Base-by-base conservation (phyloP, 2,113 vertebrate species). In the Seriola quinqueradiata region DNA sequence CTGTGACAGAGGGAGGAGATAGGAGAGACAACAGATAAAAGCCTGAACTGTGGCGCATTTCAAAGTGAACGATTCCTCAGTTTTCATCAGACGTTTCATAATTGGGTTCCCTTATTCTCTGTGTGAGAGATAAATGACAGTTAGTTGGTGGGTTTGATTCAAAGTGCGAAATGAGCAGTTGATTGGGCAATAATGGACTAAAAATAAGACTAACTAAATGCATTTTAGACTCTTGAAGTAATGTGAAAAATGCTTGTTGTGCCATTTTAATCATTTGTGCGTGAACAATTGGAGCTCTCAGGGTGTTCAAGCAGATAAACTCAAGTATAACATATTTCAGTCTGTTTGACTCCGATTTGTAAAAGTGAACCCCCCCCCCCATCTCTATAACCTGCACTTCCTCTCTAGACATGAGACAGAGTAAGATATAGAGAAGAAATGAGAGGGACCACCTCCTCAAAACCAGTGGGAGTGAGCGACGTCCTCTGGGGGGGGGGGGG, bases 371-470 rank as follows among this genome's bases (percentile, higher is more conserved):
- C 28, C 2, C 28, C 28, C 28, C 28, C 28, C 28, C 28, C 2
- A 28, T 25, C 17, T 46, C 34, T 68, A 32, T 36, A 59, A 34
- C 52, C 8, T 14, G 50, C 0, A 32, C 40, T 70, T 87, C 83
- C 78, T 54, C 21, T 68, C 48, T 79, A 61, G 13, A 61, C 59
- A 23, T 32, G 44, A 66, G 3, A 61, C 40, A 21, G 60, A 50
- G 16, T 4, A 28, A 69, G n/a, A 57, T 48, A 59, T 2, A 61
- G 25, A 63, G 2, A 46, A n/a, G 54, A 57, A 74, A 75, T 40
- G 12, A 85, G 74, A 67, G 34, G 66, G 71, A 67, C 77, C 81
- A 81, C 88, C 76, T 89, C 77, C 77, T 90, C 81, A 73, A 14
- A 46, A 65, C 50, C 73, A 78, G 81, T 77, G 70, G 82, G 74